phyloP scores from a whole-genome alignment of 2,888 invertebrate genomes.

The Didymodactylos carnosus region DNA sequence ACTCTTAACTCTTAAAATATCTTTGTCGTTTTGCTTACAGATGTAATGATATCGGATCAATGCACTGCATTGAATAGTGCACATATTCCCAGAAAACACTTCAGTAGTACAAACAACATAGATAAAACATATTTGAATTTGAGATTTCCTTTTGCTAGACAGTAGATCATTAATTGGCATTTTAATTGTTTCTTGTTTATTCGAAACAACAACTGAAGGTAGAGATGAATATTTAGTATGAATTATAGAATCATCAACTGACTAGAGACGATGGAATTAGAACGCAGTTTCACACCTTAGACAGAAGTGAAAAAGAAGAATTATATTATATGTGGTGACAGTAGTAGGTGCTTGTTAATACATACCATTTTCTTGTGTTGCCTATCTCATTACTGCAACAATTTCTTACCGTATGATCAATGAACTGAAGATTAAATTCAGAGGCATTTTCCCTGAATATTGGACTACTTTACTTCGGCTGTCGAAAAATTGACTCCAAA shows the following conservation, averaged over 20 bases:
- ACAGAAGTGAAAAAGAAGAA: constrained; percentile 14
- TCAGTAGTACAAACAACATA: too few species aligned
- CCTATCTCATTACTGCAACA: constrained; percentile 83
- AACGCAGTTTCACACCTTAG: constrained; percentile 49
- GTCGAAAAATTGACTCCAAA: too few species aligned
- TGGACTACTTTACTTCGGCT: too few species aligned
- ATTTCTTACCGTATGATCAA: constrained; percentile 92
- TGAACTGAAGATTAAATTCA: constrained; percentile 54
- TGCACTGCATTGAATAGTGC: constrained; percentile 89
- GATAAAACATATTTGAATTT: constrained; percentile 50
- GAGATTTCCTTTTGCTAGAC: constrained; percentile 72
- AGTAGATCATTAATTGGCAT: constrained; percentile 97
- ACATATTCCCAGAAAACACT: constrained; percentile 54
- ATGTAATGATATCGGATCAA: constrained; percentile 64
- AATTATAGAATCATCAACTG: constrained; percentile 82
- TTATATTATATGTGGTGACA: not conserved
- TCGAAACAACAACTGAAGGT: constrained; percentile 87
- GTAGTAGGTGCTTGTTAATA: constrained; percentile 23
- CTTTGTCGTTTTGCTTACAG: constrained; percentile 40
- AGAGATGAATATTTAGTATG: constrained; percentile 87
- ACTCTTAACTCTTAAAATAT: not conserved
- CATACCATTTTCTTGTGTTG: constrained; percentile 57
- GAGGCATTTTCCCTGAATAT: too few species aligned
- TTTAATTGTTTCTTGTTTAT: constrained; percentile 88
- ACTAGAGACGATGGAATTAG: constrained; percentile 77